Percentiles rank a stretch among this genome's conserved stretches.
Conservation (phyloP, 1,140 invertebrate species). For the Drosophila ercepeae region DNA sequence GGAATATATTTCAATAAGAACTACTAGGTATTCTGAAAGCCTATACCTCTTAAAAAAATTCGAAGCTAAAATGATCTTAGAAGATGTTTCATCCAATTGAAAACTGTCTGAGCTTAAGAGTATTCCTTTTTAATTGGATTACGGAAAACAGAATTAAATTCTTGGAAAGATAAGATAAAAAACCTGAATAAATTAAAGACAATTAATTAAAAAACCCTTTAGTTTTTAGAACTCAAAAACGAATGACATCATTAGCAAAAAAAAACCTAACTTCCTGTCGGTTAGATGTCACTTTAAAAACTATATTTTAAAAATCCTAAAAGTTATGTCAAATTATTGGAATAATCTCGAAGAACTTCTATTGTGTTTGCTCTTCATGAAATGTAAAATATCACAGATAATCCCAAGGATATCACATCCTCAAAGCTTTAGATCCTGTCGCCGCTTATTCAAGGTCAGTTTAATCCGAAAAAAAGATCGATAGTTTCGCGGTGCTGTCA, state of each 20-base stretch:
- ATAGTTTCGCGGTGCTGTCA: conserved; percentile 9
- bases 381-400: neutral
- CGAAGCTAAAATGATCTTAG: neutral
- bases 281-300: neutral
- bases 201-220: neutral
- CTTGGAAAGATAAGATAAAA: neutral
- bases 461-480: neutral
- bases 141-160: neutral
- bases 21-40: neutral
- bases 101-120: neutral
- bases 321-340: neutral
- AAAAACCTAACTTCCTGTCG: too few species aligned
- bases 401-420: neutral
- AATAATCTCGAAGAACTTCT: neutral
- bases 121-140: conserved; percentile 1
- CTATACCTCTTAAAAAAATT: neutral
- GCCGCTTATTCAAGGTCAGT: conserved; percentile 1
- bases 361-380: too few species aligned
- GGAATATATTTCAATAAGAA: neutral
- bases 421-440: neutral
- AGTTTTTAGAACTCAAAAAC: neutral
- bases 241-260: neutral
- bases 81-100: neutral
- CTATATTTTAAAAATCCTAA: neutral
- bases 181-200: neutral